A percentile compares a stretch with the other conserved stretches of the same genome.
These are phyloP conservation scores for Thaumetopoea pityocampa DNA, from an alignment of 1,140 invertebrate genomes.

Conservation along the genomic window DNA sequence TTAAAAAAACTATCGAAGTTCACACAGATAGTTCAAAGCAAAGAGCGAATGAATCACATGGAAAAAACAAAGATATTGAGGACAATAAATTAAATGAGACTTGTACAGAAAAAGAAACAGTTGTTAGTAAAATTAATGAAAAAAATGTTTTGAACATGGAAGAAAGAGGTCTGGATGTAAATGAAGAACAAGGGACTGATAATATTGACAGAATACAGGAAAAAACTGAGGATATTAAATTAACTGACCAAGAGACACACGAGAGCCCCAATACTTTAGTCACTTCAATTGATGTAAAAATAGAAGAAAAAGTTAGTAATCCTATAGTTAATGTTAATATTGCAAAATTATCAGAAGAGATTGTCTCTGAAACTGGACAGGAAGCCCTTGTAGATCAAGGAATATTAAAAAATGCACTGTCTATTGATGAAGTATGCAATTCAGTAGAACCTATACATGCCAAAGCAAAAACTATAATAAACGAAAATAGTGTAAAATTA, in stretches of 20 bases:
- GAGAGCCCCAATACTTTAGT: not conserved
- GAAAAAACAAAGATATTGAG: constrained; percentile 17
- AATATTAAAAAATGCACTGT: not conserved
- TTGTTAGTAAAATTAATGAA: not conserved
- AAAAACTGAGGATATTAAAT: constrained; percentile 1
- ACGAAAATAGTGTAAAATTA: too few relatives aligned
- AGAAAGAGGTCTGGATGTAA: constrained; percentile 1
- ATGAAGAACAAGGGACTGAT: not conserved
- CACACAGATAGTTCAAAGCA: constrained; percentile 55
- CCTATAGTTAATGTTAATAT: not conserved
- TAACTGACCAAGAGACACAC: not conserved
- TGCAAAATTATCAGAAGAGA: not conserved
- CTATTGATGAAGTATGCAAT: too few relatives aligned
- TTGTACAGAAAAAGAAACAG: constrained; percentile 7
- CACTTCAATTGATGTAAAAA: too few relatives aligned
- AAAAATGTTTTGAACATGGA: constrained; percentile 2
- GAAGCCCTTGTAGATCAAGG: not conserved
- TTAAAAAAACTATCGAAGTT: constrained; percentile 68
- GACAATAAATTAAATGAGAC: constrained; percentile 10
- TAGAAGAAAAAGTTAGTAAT: not conserved
- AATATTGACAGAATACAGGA: not conserved
- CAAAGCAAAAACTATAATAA: too few relatives aligned
- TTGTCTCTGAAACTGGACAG: not conserved
- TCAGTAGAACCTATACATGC: too few relatives aligned
- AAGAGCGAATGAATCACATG: constrained; percentile 30